Evolutionary conservation across 37 sponge, comb jelly and placozoan genomes (phyloP).

Genomic region (Halichondria panicea): DNA sequence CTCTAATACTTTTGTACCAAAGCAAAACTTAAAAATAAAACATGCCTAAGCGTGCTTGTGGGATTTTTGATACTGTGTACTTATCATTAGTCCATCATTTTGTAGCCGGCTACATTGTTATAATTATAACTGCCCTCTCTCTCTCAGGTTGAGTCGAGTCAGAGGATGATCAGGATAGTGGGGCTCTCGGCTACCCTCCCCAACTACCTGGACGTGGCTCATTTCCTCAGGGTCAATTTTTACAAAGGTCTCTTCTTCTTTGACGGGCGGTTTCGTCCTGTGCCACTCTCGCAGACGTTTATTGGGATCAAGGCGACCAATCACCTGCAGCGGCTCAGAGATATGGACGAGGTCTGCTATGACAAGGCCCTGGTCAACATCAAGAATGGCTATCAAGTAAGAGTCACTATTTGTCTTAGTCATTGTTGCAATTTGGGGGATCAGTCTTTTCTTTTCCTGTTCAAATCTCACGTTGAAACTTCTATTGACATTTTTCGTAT

Average conservation of each 20-base stretch:
- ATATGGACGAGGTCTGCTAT: conserved; percentile 96
- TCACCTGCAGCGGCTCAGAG: conserved; percentile 70
- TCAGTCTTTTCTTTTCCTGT: not conserved
- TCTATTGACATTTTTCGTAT: not conserved
- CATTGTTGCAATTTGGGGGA: not conserved
- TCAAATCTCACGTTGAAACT: not conserved
- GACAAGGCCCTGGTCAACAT: conserved; percentile 88
- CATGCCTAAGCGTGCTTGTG: not conserved
- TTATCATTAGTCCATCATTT: not conserved
- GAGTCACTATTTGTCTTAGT: not conserved
- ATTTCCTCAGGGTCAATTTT: conserved; percentile 90
- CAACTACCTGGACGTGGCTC: conserved; percentile 95
- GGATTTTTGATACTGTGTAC: not conserved
- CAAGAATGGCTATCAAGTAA: conserved; percentile 81
- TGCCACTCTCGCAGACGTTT: conserved; percentile 91
- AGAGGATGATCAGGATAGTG: conserved; percentile 92
- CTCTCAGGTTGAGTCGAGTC: conserved; percentile 89
- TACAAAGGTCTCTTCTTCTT: conserved; percentile 93
- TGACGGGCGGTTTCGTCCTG: conserved; percentile 95
- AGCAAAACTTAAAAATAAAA: no score
- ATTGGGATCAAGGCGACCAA: conserved; percentile 85
- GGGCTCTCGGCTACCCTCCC: conserved; percentile 99
- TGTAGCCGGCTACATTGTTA: not conserved
- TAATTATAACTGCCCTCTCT: not conserved
- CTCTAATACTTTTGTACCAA: no score